Percentiles rank a stretch among this genome's conserved stretches.
Conservation (phyloP, 2,797 vertebrate species). For the Pelodytes ibericus region DNA sequence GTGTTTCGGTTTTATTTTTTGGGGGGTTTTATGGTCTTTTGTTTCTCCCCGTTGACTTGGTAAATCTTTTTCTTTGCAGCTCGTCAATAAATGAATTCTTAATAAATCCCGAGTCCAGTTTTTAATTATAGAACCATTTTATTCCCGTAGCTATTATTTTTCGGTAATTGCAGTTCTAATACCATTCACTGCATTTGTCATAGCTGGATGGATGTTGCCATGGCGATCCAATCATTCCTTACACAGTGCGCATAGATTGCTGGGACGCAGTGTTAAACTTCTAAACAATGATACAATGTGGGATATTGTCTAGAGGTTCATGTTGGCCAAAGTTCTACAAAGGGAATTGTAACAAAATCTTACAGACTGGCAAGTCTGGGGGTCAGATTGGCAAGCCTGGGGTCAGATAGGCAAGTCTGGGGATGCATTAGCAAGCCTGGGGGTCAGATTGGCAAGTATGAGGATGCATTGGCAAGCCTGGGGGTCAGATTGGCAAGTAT, state of each 20-base stretch:
- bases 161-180: neutral
- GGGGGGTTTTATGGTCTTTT: too few species aligned
- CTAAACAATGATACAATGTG: neutral
- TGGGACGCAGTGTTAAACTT: neutral
- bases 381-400: too few species aligned
- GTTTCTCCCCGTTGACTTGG: neutral
- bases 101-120: neutral
- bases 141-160: neutral
- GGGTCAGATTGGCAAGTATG: too few species aligned
- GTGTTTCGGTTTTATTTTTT: too few species aligned
- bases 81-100: neutral
- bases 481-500: too few species aligned
- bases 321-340: too few species aligned
- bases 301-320: too few species aligned
- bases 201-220: neutral
- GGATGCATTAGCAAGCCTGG: too few species aligned
- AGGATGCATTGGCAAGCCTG: too few species aligned
- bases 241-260: neutral
- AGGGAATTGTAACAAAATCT: too few species aligned
- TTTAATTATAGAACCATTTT: neutral
- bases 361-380: too few species aligned
- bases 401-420: too few species aligned
- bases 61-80: neutral
- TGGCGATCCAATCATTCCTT: neutral
- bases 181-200: neutral